These are phyloP conservation scores for Clostera curtula DNA, from an alignment of 2,888 invertebrate species.

Conservation along the genomic window DNA sequence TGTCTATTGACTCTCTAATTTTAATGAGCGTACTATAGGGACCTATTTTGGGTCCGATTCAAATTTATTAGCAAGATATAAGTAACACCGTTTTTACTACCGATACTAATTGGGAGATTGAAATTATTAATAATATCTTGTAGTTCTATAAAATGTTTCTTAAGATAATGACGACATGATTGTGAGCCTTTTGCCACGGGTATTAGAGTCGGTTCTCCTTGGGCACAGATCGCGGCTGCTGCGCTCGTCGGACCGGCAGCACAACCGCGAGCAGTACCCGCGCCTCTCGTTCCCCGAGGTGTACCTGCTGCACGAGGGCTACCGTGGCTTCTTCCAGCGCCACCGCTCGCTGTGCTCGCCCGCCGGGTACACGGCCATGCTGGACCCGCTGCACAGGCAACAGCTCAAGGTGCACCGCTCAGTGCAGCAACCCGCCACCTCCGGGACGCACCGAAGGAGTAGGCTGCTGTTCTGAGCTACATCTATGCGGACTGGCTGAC, in stretches of 20 bases:
- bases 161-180: too few relatives aligned
- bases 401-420: conserved; percentile 82
- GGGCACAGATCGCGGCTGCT: conserved; percentile 85
- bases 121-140: too few relatives aligned
- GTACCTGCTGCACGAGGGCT: conserved; percentile 89
- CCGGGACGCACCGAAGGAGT: conserved; percentile 19
- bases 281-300: conserved; percentile 92
- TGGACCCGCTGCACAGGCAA: conserved; percentile 84
- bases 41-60: too few relatives aligned
- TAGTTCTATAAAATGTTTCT: too few relatives aligned
- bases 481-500: too few relatives aligned
- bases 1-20: too few relatives aligned
- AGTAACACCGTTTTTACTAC: too few relatives aligned
- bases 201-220: too few relatives aligned
- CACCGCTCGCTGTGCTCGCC: conserved; percentile 79
- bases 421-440: conserved; percentile 18
- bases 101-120: too few relatives aligned
- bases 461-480: conserved; percentile 20
- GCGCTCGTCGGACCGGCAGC: conserved; percentile 86
- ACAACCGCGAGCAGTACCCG: conserved; percentile 89
- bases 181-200: too few relatives aligned
- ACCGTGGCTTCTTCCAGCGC: conserved; percentile 79
- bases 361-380: conserved; percentile 87
- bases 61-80: too few relatives aligned
- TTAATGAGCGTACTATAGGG: too few relatives aligned